Evolutionary conservation across 2,888 invertebrate species (phyloP), one percentile per base, ranked within the genome.

Genomic region (Sussaba pulchella): DNA sequence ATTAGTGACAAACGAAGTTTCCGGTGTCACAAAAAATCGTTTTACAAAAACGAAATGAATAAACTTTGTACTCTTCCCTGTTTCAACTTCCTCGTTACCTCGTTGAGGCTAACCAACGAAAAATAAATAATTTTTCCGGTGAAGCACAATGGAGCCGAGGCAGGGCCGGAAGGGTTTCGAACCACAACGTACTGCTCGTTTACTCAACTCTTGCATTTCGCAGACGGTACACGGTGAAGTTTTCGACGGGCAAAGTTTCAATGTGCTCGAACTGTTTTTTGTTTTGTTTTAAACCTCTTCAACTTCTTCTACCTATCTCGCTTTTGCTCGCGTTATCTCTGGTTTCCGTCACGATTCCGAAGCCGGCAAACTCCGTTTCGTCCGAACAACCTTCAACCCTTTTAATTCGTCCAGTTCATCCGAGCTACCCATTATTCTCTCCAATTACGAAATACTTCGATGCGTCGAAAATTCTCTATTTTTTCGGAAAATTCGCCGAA

Each of bases 231-330:
- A 54, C 41, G 75, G 36, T 24, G 21, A 67, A 61, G 45, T 52
- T 63, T 63, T n/a, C 43, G 50, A 21, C 43, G 71, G 54, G 24
- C 50, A 21, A 71, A 59, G 57, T 64, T 70, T 54, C 39, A 47
- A 17, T n/a, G n/a, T n/a, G n/a, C n/a, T n/a, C 21, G 54, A 43
- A 39, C 17, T 70, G 70, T 63, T 70, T 71, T 61, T 41, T 45
- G 1, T 10, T 45, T 45, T 45, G 8, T 43, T 43, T 31, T 19
- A 2, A 17, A 64, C 64, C 43, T 24, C 14, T 5, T 14, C 24
- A 0, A 39, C 41, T 8, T 63, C 43, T 24, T n/a, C 1, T 31
- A 26, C 31, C 64, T 26, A n/a, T 64, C 31, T 26, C 64, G 10
- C 45, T 26, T 26, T 31, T 12, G 17, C 45, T 10, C 31, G 31